Evolutionary conservation across 2,113 vertebrate genomes (phyloP), one percentile per base, ranked within the genome.

Genomic region (Galeopterus variegatus): DNA sequence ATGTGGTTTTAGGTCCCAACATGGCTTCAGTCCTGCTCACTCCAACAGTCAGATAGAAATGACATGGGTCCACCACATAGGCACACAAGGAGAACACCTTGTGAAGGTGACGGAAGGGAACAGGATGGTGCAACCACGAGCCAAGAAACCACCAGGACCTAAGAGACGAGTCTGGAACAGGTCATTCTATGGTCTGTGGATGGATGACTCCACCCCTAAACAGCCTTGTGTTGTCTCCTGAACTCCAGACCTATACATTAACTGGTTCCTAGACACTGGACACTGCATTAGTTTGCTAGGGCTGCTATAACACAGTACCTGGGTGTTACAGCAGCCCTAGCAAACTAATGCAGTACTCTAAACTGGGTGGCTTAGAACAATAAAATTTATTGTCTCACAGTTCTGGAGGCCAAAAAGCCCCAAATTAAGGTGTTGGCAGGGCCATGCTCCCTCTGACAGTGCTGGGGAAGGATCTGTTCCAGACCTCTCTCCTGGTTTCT

Each of bases 181-280:
- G 41, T 41, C 41, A 41, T 41, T 41, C 41, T 41, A 41, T 41
- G 60, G 33, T 33, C 88, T 33, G 21, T 4, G 24, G 24, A 56
- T 19, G 3, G 6, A 24, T 19, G 48, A 33, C 33, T 54, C 62
- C 28, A 15, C 12, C 62, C 9, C 33, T 19, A 41, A 41, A 41
- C 41, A 54, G 14, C 2, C 26, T 48, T 18, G 5, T 18, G 14
- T 48, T n/a, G 14, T 28, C 21, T 72, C 56, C 33, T 75, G 21
- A 64, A 62, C 64, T 33, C 60, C 24, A 81, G 58, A 90, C 1
- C 12, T 54, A 18, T 67, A 17, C 13, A 26, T 21, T 54, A 52
- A 0, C 23, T 41, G 19, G 28, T 60, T 81, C 23, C n/a, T 8
- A 19, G 33, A 33, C 10, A 0, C 4, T 36, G 11, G 41, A 0